phyloP scores from a whole-genome alignment of 2,113 vertebrate genomes.

The Eubucco bourcierii region DNA sequence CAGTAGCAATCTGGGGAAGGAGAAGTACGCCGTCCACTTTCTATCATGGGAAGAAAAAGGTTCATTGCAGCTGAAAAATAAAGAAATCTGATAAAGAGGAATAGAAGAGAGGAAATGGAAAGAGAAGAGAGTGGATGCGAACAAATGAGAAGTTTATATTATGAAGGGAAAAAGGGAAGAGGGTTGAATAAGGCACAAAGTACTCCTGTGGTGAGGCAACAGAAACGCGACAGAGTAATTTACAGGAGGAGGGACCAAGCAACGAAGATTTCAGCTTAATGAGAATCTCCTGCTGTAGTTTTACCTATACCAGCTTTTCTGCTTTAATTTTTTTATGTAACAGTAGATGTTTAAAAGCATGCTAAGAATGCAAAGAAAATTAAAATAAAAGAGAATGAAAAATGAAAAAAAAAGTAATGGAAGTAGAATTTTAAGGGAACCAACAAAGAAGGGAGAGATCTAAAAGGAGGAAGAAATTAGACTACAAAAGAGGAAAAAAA shows the following conservation, averaged over 20 bases:
- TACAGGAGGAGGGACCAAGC: neutral
- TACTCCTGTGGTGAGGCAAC: neutral
- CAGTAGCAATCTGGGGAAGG: neutral
- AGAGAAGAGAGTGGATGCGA: neutral
- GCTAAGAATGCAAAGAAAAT: neutral
- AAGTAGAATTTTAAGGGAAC: neutral
- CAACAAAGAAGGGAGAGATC: neutral
- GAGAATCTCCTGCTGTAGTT: neutral
- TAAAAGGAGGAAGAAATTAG: neutral
- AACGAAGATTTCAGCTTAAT: neutral
- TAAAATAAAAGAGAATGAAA: neutral
- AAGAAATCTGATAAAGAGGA: neutral
- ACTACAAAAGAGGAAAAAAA: neutral
- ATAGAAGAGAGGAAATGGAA: neutral
- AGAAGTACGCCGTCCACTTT: neutral
- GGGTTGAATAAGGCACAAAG: neutral
- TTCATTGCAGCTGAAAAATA: neutral
- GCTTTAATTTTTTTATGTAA: neutral
- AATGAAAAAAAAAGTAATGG: neutral
- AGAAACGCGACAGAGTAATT: neutral
- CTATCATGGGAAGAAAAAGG: neutral
- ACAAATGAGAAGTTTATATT: neutral
- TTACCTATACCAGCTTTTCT: neutral
- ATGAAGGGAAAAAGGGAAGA: neutral
- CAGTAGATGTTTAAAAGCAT: neutral